Base-by-base conservation (phyloP, 1,140 invertebrate genomes). In the Megalonaias nervosa region DNA sequence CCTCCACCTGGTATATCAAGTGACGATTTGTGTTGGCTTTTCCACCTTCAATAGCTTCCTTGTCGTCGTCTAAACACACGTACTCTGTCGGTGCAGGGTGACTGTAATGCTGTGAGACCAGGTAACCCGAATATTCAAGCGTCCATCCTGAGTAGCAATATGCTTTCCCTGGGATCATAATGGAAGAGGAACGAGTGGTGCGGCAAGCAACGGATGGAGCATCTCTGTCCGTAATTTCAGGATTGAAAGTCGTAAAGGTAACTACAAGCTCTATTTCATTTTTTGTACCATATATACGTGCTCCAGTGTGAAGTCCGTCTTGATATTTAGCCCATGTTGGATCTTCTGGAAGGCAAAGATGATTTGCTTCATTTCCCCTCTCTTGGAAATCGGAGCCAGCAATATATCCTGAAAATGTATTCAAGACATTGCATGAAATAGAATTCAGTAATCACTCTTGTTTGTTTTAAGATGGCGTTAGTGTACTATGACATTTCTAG, bases 51-150 rank as follows among this genome's bases (percentile, higher is more conserved):
- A 72, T 13, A 23, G 67, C 57, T 62, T 86, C 82, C 16, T 75
- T 71, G 5, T 65, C 69, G 2, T 66, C 21, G 58, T 85, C 84
- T 59, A 85, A 56, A 69, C 84, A 85, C 6, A 79, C 56, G 67
- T 73, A 80, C 59, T 80, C 67, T 16, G 62, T 64, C 21, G 67
- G 60, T 2, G 26, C 74, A 21, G 77, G n/a, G 16, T 17, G 68
- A 2, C 55, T 21, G 26, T 74, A 73, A 11, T 60, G 0, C 14
- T 62, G 67, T 9, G 82, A 55, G 31, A 83, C 74, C 19, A 85
- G 66, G 60, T 83, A 82, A 15, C 84, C 84, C 5, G 55, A 61
- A 66, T 85, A 85, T 66, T 83, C 75, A 5, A 58, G 19, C 1
- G 57, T 76, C 83, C 83, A 84, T 1, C 74, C 74, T 14, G 58